Evolutionary conservation across 2,113 vertebrate species (phyloP).

Genomic region (Bombycilla garrulus): DNA sequence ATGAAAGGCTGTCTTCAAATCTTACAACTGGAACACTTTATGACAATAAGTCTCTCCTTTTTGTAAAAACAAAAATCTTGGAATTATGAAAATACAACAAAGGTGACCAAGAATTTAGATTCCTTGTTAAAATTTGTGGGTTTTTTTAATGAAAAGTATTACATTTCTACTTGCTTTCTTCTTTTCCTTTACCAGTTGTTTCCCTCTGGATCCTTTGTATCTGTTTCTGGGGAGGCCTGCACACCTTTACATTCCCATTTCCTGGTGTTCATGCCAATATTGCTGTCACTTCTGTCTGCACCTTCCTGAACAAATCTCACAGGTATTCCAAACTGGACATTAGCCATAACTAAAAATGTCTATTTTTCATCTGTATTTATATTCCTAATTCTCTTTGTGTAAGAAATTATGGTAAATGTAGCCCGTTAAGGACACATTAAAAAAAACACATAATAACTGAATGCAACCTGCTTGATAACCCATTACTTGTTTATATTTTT

Average conservation of each 20-base stretch:
- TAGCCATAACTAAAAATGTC: background rate
- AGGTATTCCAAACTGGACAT: background rate
- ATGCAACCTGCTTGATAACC: background rate
- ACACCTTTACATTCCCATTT: background rate
- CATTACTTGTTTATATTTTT: background rate
- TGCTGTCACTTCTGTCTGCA: background rate
- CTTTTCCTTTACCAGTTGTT: background rate
- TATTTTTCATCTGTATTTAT: background rate
- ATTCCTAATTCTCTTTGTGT: background rate
- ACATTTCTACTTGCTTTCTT: background rate
- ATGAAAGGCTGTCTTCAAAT: slow-evolving; percentile 23
- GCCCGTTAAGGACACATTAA: background rate
- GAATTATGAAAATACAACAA: background rate
- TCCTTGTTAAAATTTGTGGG: background rate
- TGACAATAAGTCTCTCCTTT: background rate
- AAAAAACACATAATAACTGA: background rate
- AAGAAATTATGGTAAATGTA: background rate
- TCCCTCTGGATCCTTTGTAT: background rate
- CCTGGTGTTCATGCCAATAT: background rate
- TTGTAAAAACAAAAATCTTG: background rate
- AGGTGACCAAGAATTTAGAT: background rate
- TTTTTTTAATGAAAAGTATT: background rate
- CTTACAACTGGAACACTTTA: background rate
- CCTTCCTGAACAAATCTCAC: background rate
- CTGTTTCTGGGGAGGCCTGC: background rate